A percentile compares a stretch with the other conserved stretches of the same genome.
Evolutionary conservation across 2,888 invertebrate species (phyloP).

Genomic region (Sericinus montela): DNA sequence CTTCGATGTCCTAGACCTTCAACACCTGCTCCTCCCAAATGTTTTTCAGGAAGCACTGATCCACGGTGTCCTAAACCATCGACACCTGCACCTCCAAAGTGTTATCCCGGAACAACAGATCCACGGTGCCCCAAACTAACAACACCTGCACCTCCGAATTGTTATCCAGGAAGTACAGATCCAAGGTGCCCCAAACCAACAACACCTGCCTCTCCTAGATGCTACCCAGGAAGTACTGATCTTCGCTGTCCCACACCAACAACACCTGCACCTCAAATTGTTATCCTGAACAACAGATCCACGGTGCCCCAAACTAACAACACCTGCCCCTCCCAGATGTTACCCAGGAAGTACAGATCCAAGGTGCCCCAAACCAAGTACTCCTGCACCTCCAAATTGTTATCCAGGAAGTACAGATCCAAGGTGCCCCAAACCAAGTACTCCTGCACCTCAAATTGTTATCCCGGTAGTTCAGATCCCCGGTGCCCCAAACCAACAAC

Average conservation of each 20-base stretch:
- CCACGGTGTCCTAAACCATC: too few species aligned
- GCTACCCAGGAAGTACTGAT: constrained; percentile 33
- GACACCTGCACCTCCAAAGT: too few species aligned
- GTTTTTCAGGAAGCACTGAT: too few species aligned
- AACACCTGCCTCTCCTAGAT: constrained; percentile 32
- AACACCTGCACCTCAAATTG: constrained; percentile 27
- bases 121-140: too few species aligned
- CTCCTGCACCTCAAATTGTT: constrained; percentile 28
- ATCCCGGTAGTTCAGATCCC: too few species aligned
- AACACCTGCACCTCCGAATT: neutral
- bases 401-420: constrained; percentile 36
- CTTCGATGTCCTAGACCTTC: constrained; percentile 19
- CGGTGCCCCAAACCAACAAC: constrained; percentile 38
- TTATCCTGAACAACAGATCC: constrained; percentile 31
- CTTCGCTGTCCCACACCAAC: constrained; percentile 40
- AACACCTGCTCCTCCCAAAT: constrained; percentile 21
- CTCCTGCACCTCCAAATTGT: constrained; percentile 33
- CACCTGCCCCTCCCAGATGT: constrained; percentile 25
- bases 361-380: constrained; percentile 38
- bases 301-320: constrained; percentile 32
- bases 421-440: constrained; percentile 36
- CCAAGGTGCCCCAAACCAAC: constrained; percentile 32
- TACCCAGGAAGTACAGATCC: constrained; percentile 33
- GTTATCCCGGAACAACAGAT: too few species aligned
- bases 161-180: constrained; percentile 27